phyloP scores from a whole-genome alignment of 2,797 vertebrate genomes.

The Uromys caudimaculatus region DNA sequence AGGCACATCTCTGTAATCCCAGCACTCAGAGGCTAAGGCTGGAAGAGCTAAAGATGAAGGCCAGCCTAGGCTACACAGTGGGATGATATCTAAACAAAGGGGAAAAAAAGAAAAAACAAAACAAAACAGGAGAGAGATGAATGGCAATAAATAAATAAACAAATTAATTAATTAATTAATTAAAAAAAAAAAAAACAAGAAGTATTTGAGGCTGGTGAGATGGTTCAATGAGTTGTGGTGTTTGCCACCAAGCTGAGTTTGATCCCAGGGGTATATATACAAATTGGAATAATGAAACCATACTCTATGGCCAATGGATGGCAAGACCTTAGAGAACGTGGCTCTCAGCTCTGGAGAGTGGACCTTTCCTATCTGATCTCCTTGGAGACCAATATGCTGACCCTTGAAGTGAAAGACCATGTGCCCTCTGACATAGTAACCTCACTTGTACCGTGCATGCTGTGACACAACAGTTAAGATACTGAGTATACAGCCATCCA shows the following conservation, averaged over 20 bases:
- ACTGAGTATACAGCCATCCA: rapidly evolving
- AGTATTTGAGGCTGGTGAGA: background rate
- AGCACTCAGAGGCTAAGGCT: background rate
- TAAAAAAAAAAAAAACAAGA: no score
- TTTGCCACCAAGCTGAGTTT: background rate
- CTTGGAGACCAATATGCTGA: rapidly evolving
- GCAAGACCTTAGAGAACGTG: background rate
- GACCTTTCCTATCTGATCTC: rapidly evolving
- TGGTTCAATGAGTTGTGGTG: background rate
- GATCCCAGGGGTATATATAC: background rate
- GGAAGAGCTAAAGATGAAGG: background rate
- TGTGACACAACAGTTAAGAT: background rate
- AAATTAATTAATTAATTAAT: no score
- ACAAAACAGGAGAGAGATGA: background rate
- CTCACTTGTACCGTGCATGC: background rate
- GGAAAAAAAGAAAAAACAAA: background rate
- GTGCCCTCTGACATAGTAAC: rapidly evolving
- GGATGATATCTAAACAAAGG: background rate
- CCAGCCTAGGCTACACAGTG: background rate
- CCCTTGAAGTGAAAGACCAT: no score
- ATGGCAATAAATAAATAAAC: background rate
- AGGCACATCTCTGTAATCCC: background rate
- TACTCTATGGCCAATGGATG: background rate
- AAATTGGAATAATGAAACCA: background rate
- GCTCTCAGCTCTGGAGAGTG: background rate